phyloP scores from a whole-genome alignment of 2,888 invertebrate species.

The Lordiphosa fenestrarum region DNA sequence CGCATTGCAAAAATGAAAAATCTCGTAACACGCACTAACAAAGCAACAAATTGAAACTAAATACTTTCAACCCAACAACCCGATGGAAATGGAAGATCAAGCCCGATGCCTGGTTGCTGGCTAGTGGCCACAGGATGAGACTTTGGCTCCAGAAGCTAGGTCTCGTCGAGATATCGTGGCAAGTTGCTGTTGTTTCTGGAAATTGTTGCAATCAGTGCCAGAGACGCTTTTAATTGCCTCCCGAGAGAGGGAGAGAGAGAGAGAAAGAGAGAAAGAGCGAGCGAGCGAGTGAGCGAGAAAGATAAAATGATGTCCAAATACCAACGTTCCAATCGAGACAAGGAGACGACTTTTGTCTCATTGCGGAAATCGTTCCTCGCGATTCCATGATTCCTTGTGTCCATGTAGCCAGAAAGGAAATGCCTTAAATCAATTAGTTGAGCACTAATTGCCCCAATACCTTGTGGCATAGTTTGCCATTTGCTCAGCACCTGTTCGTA shows the following conservation, averaged over 20 bases:
- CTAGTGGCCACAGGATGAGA: conserved; percentile 28
- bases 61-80: conserved; percentile 69
- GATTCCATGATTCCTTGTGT: conserved; percentile 22
- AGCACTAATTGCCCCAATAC: conserved; percentile 80
- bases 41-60: conserved; percentile 80
- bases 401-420: conserved; percentile 77
- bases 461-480: conserved; percentile 78
- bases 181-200: conserved; percentile 67
- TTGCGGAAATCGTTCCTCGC: conserved; percentile 16
- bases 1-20: conserved; percentile 57
- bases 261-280: conserved; percentile 2
- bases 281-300: conserved; percentile 6
- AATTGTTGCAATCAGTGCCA: conserved; percentile 74
- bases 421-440: conserved; percentile 81
- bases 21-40: conserved; percentile 69
- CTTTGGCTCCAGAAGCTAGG: conserved; percentile 13
- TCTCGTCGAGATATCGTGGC: conserved; percentile 35
- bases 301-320: conserved; percentile 55
- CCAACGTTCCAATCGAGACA: conserved; percentile 57
- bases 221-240: conserved; percentile 59
- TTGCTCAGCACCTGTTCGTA: conserved; percentile 68
- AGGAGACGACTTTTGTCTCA: conserved; percentile 44
- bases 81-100: conserved; percentile 35
- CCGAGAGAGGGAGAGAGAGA: conserved; percentile 9
- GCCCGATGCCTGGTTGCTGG: not conserved